Base-by-base conservation (phyloP, 2,797 vertebrate genomes). In the Rhabdophis nuchalis region DNA sequence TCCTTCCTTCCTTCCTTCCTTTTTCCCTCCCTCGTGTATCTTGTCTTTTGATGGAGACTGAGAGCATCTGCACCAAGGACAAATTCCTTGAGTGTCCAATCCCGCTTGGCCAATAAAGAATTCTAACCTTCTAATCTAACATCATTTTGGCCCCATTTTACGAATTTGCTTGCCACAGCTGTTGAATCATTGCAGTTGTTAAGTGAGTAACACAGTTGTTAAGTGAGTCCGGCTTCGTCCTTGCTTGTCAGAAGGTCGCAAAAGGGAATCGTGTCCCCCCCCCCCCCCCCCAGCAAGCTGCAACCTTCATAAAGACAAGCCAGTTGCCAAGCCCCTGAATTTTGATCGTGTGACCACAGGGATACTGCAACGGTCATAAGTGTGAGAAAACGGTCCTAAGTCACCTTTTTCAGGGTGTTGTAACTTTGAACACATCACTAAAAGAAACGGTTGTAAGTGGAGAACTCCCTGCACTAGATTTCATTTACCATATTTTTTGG, bases 351-450 rank as follows among this genome's bases (percentile, higher is more conserved):
- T 16, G 64, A 16, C 5, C 13, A n/a, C 2, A 1, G 2, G 12
- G 4, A n/a, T 5, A 5, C 29, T 1, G 29, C 12, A 14, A n/a
- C 0, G 1, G 61, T 61, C 27, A 2, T 61, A 11, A 1, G 29
- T 2, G 14, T 68, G 64, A 2, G 46, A 32, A 68, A 68, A 64
- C 4, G 61, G 12, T 2, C 29, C 5, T 64, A n/a, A 32, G 13
- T 68, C n/a, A 1, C 61, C 2, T 12, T n/a, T 32, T 68, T n/a
- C 13, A 2, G 5, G 64, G 13, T 1, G 13, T 68, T 2, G 13
- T 68, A 68, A 68, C 64, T 68, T 32, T 6, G 13, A 32, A 32
- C 1, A 5, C n/a, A 5, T 64, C 29, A n/a, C 29, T 64, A 68
- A 32, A 32, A 2, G 64, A 16, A 16, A 32, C 14, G 0, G n/a